Percentiles rank a stretch among this genome's conserved stretches.
These are phyloP conservation scores for Drosophila yakuba DNA, from an alignment of 1,140 invertebrate genomes.

Conservation along the genomic window DNA sequence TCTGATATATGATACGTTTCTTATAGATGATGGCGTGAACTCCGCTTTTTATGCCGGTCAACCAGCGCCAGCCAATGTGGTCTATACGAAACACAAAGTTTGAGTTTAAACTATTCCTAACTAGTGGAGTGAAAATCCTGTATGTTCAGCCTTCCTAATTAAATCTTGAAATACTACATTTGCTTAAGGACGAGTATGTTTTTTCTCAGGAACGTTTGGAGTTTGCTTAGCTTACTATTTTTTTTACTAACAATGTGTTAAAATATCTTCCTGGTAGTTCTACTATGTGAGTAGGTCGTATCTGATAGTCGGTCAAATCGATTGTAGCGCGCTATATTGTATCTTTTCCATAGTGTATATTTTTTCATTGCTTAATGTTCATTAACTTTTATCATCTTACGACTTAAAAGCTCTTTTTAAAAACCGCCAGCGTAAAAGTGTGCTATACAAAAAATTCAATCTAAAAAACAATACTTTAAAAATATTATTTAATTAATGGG, in stretches of 20 bases:
- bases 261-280: no score
- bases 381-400: constrained; percentile 20
- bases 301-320: no score
- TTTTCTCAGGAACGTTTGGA: no score
- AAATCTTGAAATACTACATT: constrained; percentile 4
- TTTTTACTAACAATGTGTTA: no score
- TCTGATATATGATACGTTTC: no score
- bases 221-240: no score
- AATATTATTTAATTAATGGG: background rate
- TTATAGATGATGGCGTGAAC: constrained; percentile 72
- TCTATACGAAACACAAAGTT: constrained; percentile 58
- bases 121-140: constrained; percentile 4
- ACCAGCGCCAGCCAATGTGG: constrained; percentile 65
- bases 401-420: constrained; percentile 47
- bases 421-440: constrained; percentile 50
- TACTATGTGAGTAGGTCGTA: no score
- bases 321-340: no score
- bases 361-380: no score
- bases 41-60: constrained; percentile 67
- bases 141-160: constrained; percentile 37
- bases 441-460: constrained; percentile 34
- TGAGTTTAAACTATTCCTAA: no score
- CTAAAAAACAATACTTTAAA: background rate
- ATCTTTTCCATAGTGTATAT: constrained; percentile 13
- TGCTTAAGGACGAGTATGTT: background rate